A percentile compares a stretch with the other conserved stretches of the same genome.
Conservation (phyloP, 2,888 invertebrate genomes). For the Amiota minor region DNA sequence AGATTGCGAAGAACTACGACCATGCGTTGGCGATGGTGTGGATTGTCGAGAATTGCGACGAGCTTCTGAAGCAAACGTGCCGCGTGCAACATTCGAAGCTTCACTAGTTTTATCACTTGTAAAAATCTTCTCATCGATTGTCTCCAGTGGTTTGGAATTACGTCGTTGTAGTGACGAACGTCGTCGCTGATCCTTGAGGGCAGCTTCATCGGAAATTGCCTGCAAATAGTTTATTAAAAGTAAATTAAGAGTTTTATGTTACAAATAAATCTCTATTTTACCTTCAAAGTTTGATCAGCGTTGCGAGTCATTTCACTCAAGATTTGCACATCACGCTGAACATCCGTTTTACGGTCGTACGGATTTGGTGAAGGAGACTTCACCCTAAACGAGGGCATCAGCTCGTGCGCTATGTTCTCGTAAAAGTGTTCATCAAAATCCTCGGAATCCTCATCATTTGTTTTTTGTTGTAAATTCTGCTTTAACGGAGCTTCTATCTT, state of each 20-base stretch:
- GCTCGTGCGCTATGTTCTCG: slow-evolving; percentile 69
- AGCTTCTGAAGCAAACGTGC: slow-evolving; percentile 64
- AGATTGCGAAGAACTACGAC: slow-evolving; percentile 70
- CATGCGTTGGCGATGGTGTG: slow-evolving; percentile 59
- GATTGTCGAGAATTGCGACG: slow-evolving; percentile 60
- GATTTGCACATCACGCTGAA: slow-evolving; percentile 73
- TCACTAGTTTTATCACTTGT: slow-evolving; percentile 50
- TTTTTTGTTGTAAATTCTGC: slow-evolving; percentile 35
- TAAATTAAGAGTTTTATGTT: background rate
- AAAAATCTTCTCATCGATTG: slow-evolving; percentile 70
- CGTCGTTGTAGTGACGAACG: slow-evolving; percentile 67
- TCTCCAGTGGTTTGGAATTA: slow-evolving; percentile 70
- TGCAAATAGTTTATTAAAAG: slow-evolving; percentile 46
- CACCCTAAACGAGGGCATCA: slow-evolving; percentile 64
- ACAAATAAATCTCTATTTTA: slow-evolving; percentile 39
- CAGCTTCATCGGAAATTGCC: slow-evolving; percentile 76
- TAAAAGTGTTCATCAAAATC: slow-evolving; percentile 65
- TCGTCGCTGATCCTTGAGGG: slow-evolving; percentile 71
- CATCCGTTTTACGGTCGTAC: slow-evolving; percentile 69
- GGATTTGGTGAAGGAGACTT: slow-evolving; percentile 51
- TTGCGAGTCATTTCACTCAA: slow-evolving; percentile 77
- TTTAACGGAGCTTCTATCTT: slow-evolving; percentile 37
- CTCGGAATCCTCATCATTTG: slow-evolving; percentile 27
- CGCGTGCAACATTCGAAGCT: slow-evolving; percentile 56
- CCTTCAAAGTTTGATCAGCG: slow-evolving; percentile 77